A percentile compares a stretch with the other conserved stretches of the same genome.
Conservation (phyloP, 2,113 vertebrate species). For the Eulemur rufifrons region DNA sequence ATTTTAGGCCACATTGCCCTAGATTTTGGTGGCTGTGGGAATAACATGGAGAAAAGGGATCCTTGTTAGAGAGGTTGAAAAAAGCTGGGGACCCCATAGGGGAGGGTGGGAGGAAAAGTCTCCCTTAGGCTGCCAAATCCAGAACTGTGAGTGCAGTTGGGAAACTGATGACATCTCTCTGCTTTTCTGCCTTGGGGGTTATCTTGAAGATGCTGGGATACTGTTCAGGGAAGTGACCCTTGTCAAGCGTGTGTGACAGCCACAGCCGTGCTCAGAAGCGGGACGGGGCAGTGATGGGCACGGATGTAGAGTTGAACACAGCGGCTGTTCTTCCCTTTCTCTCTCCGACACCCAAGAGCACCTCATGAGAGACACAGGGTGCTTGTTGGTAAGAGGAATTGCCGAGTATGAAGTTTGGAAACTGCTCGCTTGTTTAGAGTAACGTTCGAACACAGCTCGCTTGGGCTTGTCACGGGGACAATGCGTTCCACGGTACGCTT, state of each 20-base stretch:
- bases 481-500: conserved; percentile 44
- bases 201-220: conserved; percentile 70
- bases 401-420: conserved; percentile 49
- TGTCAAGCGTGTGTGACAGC: conserved; percentile 51
- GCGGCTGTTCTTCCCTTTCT: background rate
- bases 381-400: conserved; percentile 18
- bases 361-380: conserved; percentile 28
- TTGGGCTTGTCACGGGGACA: conserved; percentile 3
- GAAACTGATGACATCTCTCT: conserved; percentile 69
- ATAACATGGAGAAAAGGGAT: conserved; percentile 77
- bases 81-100: conserved; percentile 58
- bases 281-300: accelerated
- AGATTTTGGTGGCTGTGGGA: conserved; percentile 79
- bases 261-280: conserved; percentile 23
- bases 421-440: conserved; percentile 37
- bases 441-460: conserved; percentile 62
- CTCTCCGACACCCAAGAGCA: background rate
- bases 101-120: conserved; percentile 51
- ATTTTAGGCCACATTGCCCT: conserved; percentile 77
- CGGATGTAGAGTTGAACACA: background rate
- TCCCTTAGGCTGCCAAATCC: conserved; percentile 68
- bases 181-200: conserved; percentile 66
- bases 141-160: conserved; percentile 61
- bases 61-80: conserved; percentile 69
- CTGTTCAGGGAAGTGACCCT: conserved; percentile 67